Evolutionary conservation across 2,888 invertebrate species (phyloP), one percentile per base, ranked within the genome.

Genomic region (Hydrotaea diabolus): DNA sequence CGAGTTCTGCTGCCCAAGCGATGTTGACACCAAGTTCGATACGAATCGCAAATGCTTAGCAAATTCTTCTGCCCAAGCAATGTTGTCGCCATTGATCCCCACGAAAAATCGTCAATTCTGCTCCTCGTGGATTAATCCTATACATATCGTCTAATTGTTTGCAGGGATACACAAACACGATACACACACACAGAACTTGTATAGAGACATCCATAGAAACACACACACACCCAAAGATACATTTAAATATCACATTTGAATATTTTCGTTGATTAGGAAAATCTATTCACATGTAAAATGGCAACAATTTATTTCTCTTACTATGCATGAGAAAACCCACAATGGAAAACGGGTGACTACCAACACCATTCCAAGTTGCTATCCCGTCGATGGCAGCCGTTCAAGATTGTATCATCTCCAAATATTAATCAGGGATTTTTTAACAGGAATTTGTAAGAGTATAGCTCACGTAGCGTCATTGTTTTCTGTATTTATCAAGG

Each of bases 281-380:
- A 77, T 77, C 77, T 80, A 74, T 77, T 83, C 77, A 53, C 66
- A 79, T 83, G 66, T 79, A 76, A 79, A 83, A 76, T 79, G 49
- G 17, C 59, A 23, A 46, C 31, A 73, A 80, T 64, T 76, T 66
- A 39, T 66, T 39, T 66, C 43, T 8, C 39, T 66, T 43, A 21
- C 66, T 66, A 17, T 9, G 11, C 39, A 17, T 2, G 15, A 26
- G 2, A 15, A 13, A 8, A 2, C 2, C 13, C 11, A 11, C 57
- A 15, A 26, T 26, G n/a, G 15, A 49, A n/a, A n/a, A 3, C n/a
- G 49, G n/a, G 13, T 49, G n/a, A n/a, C 15, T 49, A 49, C 49
- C 49, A 49, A 13, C 55, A 55, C 5, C 19, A n/a, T n/a, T n/a
- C 59, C 59, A 59, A 21, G 4, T 9, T 59, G 59, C 4, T 21